Conservation (phyloP, 2,888 invertebrate species). For the Mimumesa dahlbomi region DNA sequence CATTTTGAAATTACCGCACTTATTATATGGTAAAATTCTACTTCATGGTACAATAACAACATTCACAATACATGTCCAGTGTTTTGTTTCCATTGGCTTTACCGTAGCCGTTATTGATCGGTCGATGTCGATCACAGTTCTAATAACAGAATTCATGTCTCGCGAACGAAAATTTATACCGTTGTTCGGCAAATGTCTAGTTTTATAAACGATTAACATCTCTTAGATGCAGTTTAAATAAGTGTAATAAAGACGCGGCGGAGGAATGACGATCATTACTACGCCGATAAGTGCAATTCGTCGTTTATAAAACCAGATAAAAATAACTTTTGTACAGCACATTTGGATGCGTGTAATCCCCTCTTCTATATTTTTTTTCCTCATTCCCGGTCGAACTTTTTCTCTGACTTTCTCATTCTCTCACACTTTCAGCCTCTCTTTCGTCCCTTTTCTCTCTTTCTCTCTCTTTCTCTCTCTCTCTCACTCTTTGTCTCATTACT, state of each 20-base stretch:
- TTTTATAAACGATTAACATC: slow-evolving; percentile 41
- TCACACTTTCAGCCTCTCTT: slow-evolving; percentile 10
- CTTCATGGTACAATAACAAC: not conserved
- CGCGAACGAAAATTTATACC: slow-evolving; percentile 42
- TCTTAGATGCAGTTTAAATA: slow-evolving; percentile 8
- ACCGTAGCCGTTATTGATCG: slow-evolving; percentile 45
- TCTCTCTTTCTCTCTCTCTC: slow-evolving; percentile 35
- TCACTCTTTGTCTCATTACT: slow-evolving; percentile 31
- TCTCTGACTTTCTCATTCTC: too few relatives aligned
- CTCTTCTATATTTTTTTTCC: not conserved
- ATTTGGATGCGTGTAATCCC: slow-evolving; percentile 23
- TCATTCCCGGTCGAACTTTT: not conserved
- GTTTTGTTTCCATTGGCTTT: slow-evolving; percentile 48
- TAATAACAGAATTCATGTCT: slow-evolving; percentile 46
- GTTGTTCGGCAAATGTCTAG: slow-evolving; percentile 41
- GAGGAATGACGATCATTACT: slow-evolving; percentile 1
- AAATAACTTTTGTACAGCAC: slow-evolving; percentile 52
- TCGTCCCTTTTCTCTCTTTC: slow-evolving; percentile 20
- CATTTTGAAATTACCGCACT: too few relatives aligned
- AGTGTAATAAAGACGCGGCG: slow-evolving; percentile 16
- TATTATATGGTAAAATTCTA: not conserved
- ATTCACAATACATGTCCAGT: slow-evolving; percentile 3
- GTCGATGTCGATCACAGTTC: slow-evolving; percentile 40
- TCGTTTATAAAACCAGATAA: slow-evolving; percentile 42
- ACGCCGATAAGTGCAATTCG: slow-evolving; percentile 13